Conservation (phyloP, 2,113 vertebrate species). For the Micromys minutus region DNA sequence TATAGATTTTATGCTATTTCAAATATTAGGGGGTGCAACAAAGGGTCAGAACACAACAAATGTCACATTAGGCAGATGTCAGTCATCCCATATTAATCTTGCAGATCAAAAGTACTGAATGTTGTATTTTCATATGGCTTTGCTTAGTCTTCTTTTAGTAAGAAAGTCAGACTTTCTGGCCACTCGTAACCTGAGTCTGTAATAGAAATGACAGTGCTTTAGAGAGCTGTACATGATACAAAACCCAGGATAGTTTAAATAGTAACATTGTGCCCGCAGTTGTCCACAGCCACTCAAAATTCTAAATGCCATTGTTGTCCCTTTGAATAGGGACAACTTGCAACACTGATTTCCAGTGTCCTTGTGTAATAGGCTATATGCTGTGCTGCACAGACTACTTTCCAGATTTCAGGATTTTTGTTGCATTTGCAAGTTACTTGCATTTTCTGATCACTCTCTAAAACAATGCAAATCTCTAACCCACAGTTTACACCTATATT, state of each 20-base stretch:
- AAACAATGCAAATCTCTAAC: background rate
- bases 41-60: background rate
- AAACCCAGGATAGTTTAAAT: conserved; percentile 28
- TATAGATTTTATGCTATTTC: background rate
- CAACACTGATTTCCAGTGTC: background rate
- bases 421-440: background rate
- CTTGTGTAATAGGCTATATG: conserved; percentile 14
- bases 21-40: background rate
- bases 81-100: background rate
- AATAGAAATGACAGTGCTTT: background rate
- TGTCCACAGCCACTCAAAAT: background rate
- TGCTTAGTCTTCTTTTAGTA: background rate
- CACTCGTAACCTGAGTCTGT: background rate
- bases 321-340: background rate
- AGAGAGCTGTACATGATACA: background rate
- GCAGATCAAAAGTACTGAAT: background rate
- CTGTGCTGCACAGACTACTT: background rate
- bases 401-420: background rate
- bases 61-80: background rate
- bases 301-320: background rate
- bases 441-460: background rate
- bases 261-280: background rate
- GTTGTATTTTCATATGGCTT: background rate
- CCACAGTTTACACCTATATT: background rate
- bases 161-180: background rate